Percentiles rank a stretch among this genome's conserved stretches.
Conservation (phyloP, 2,888 invertebrate genomes). For the Caenorhabditis auriculariae region DNA sequence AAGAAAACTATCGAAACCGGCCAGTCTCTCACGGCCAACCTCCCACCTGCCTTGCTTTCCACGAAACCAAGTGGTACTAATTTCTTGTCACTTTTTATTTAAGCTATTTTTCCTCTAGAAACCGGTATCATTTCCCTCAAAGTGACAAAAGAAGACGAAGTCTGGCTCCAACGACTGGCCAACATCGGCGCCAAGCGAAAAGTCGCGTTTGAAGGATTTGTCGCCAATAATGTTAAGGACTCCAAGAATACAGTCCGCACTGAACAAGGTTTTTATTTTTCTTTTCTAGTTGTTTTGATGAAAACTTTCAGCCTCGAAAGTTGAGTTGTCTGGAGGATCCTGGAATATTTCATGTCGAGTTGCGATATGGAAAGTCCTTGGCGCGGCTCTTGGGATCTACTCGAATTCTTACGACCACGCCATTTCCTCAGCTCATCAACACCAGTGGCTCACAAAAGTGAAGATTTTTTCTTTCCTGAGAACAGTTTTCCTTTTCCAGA, state of each 20-base stretch:
- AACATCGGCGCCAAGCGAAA: conserved; percentile 21
- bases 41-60: conserved; percentile 5
- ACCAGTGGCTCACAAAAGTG: conserved; percentile 20
- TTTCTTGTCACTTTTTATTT: neutral
- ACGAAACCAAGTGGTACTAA: too few relatives aligned
- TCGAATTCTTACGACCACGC: conserved; percentile 26
- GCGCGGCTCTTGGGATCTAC: conserved; percentile 31
- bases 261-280: too few relatives aligned
- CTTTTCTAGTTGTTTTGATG: too few relatives aligned
- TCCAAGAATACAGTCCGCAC: conserved; percentile 25
- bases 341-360: conserved; percentile 12
- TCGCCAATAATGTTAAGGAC: conserved; percentile 22
- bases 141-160: conserved; percentile 15
- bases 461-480: neutral
- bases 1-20: conserved; percentile 29
- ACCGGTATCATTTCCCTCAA: conserved; percentile 17
- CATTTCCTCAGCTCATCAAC: conserved; percentile 32
- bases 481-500: conserved; percentile 5
- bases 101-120: conserved; percentile 5
- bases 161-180: conserved; percentile 29
- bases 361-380: conserved; percentile 21
- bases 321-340: too few relatives aligned
- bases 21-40: conserved; percentile 36
- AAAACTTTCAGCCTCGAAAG: too few relatives aligned
- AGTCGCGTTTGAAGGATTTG: conserved; percentile 29